These are phyloP conservation scores for Drosophila ochracea DNA, from an alignment of 2,888 invertebrate genomes.

Conservation along the genomic window DNA sequence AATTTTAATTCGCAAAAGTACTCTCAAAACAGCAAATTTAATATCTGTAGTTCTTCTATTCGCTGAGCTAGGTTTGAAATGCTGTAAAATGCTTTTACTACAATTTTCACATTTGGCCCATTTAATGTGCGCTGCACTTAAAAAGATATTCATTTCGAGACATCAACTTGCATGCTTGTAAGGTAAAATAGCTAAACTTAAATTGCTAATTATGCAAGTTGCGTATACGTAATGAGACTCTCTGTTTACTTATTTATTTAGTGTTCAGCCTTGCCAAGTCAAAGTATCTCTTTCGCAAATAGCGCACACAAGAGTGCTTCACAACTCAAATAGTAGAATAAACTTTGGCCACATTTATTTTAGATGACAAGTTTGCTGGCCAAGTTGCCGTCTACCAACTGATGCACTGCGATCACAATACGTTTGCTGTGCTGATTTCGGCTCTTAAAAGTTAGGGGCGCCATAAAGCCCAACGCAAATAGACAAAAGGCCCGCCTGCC, in stretches of 20 bases:
- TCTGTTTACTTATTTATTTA: conserved; percentile 8
- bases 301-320: conserved; percentile 29
- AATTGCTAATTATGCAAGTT: conserved; percentile 19
- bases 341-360: conserved; percentile 45
- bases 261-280: conserved; percentile 4
- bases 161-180: neutral
- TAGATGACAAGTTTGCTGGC: conserved; percentile 24
- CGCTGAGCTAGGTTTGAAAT: too few species aligned
- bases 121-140: neutral
- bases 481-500: conserved; percentile 49
- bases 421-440: conserved; percentile 24
- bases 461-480: conserved; percentile 51
- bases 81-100: neutral
- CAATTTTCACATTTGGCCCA: neutral
- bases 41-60: neutral
- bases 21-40: neutral
- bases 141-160: neutral
- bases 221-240: conserved; percentile 10
- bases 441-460: conserved; percentile 44
- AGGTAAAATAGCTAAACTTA: conserved; percentile 13
- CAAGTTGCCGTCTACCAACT: conserved; percentile 22
- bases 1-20: neutral
- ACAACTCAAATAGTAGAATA: conserved; percentile 46
- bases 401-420: conserved; percentile 47
- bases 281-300: conserved; percentile 17